Evolutionary conservation across 2,113 vertebrate genomes (phyloP).

Genomic region (Leptodactylus fuscus): DNA sequence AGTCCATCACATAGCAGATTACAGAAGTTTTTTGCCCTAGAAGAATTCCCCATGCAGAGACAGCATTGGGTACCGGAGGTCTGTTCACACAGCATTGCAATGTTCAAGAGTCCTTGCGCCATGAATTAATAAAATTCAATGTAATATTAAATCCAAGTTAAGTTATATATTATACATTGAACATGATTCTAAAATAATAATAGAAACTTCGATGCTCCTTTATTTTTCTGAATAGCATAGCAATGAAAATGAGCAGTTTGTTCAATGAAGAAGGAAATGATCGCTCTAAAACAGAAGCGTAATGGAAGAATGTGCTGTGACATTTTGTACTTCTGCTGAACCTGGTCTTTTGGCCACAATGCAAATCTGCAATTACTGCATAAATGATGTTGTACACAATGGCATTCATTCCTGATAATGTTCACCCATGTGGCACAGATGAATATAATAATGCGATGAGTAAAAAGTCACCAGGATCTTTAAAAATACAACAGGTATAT

Average conservation of each 20-base stretch:
- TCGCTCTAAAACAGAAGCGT: not conserved
- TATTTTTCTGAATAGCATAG: not conserved
- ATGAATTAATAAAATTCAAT: too few species aligned
- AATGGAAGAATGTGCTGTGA: conserved; percentile 4
- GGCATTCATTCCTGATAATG: not conserved
- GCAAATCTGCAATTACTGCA: conserved; percentile 15
- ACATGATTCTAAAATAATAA: conserved; percentile 16
- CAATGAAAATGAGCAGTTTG: not conserved
- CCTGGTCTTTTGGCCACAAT: conserved; percentile 10
- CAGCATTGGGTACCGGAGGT: not conserved
- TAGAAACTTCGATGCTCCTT: not conserved
- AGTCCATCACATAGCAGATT: not conserved
- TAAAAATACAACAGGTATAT: not conserved
- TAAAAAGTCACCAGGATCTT: not conserved
- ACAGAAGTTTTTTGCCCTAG: not conserved
- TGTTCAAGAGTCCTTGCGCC: not conserved
- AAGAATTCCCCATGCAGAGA: not conserved
- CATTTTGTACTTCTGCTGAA: conserved; percentile 27
- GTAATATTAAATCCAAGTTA: not conserved
- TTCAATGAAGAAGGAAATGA: conserved; percentile 8
- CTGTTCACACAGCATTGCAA: not conserved
- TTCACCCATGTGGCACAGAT: not conserved
- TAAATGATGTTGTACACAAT: conserved; percentile 6
- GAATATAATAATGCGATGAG: not conserved
- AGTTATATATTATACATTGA: not conserved